Percentiles rank a stretch among this genome's conserved stretches.
These are phyloP conservation scores for Eupleurogrammus muticus DNA, from an alignment of 2,797 vertebrate species.

Conservation along the genomic window DNA sequence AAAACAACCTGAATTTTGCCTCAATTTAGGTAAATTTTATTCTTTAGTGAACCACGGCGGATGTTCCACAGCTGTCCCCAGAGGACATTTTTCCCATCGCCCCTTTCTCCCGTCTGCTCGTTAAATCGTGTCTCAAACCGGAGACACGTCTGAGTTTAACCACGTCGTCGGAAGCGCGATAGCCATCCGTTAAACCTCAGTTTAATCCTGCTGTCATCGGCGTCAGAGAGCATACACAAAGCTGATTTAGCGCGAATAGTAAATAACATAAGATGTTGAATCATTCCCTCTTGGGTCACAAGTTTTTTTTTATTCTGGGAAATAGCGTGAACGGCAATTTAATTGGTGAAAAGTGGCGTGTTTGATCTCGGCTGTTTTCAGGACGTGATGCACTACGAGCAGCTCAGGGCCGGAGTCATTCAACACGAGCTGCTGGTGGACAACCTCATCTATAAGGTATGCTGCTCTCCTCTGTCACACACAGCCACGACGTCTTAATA, in stretches of 20 bases:
- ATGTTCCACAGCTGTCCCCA: conserved; percentile 33
- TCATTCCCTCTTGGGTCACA: not conserved
- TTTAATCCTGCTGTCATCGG: conserved; percentile 45
- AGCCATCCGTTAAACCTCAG: not conserved
- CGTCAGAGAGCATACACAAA: conserved; percentile 9
- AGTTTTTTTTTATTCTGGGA: not conserved
- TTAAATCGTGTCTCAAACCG: conserved; percentile 54
- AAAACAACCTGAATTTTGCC: too few relatives aligned
- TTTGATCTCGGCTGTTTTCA: conserved; percentile 75
- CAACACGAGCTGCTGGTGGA: conserved; percentile 96
- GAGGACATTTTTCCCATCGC: conserved; percentile 46
- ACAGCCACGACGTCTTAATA: not conserved
- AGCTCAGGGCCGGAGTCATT: conserved; percentile 97
- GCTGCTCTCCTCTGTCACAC: not conserved
- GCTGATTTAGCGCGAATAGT: conserved; percentile 30
- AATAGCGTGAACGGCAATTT: not conserved
- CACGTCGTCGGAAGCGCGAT: conserved; percentile 52
- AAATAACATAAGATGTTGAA: not conserved
- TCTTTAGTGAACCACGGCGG: not conserved
- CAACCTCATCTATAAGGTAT: conserved; percentile 97
- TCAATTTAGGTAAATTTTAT: too few relatives aligned
- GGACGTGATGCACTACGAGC: conserved; percentile 96
- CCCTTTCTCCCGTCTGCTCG: conserved; percentile 30
- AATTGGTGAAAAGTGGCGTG: not conserved
- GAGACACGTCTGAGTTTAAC: conserved; percentile 60